Evolutionary conservation across 2,113 vertebrate genomes (phyloP), one percentile per base, ranked within the genome.

Genomic region (Anarrhichthys ocellatus): DNA sequence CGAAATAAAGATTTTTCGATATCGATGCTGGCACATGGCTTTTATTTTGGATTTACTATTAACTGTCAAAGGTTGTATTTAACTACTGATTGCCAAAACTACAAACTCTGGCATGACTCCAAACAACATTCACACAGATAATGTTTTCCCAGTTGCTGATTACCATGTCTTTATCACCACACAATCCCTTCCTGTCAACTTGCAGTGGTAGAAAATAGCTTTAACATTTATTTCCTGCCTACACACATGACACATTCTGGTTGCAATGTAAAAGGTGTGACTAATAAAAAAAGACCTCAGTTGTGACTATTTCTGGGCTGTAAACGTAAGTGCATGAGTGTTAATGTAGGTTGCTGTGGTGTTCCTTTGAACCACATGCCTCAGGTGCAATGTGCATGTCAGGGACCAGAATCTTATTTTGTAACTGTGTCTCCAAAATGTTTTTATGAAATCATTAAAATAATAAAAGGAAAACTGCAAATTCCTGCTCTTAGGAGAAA

Each of bases 1-100:
- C 38, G 9, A 66, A 82, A 82, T 71, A 75, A 63, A 54, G n/a
- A 27, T 58, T 58, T 58, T 27, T 58, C 54, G 11, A 24, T 24
- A 11, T 11, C 10, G 5, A 58, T 58, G n/a, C 54, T 58, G 54
- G 54, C 9, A 58, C n/a, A 58, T 58, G n/a, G 24, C 24, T 27
- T 58, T 58, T 24, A 58, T 58, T 58, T 58, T 24, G n/a, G n/a
- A 58, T 11, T 27, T 58, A 27, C 54, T 58, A 11, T 27, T 27
- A 14, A 58, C 27, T 58, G 24, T 27, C n/a, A 58, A 27, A 5
- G 11, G 9, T 24, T 58, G n/a, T 58, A 58, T 58, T 58, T 27
- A 14, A 27, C 24, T 27, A 14, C 54, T 58, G n/a, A 58, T 20
- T 52, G 18, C 20, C 5, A 27, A 5, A 58, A 58, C n/a, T 58